Base-by-base conservation (phyloP, 2,888 invertebrate genomes). In the Nematopogon swammerdamellus region DNA sequence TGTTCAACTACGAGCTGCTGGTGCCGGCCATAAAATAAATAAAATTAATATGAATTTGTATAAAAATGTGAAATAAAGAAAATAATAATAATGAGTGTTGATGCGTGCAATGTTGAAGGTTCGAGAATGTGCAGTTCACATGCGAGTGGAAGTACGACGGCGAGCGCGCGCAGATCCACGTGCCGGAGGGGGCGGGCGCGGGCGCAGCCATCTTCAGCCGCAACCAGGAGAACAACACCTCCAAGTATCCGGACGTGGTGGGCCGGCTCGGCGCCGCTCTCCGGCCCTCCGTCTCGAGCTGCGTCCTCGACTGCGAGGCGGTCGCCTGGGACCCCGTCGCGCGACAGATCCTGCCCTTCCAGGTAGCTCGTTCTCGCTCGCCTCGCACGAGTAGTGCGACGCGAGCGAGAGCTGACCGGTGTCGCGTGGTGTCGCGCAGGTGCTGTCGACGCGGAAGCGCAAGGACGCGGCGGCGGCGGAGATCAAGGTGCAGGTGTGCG, bases 121-220 rank as follows among this genome's bases (percentile, higher is more conserved):
- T 95, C 71, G 92, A 93, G 52, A 88, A 89, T 14, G 82, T 90
- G 55, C 84, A 87, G 60, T 98, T 99, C 68, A 97, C 97, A 1
- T 98, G 98, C 68, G 99, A 99, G 76, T 99, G 91, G 87, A 99
- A 99, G 70, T 99, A 99, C 69, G 99, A 99, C 72, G 99, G 99
- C 1, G 99, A 99, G 81, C 82, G 99, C 59, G 98, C 97, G 0
- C 98, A 97, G 83, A 88, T 92, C 8, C 72, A 80, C 67, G 74
- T 80, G 58, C 80, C 79, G 1, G 58, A 56, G 3, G 48, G 95
- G 64, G 72, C 85, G 19, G 65, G 73, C 19, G 84, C 74, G 2
- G 5, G 18, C 1, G 85, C 97, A 0, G 85, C 84, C 57, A 87
- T 99, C 55, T 99, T 91, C 81, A 97, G 97, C 64, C 81, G 99